Evolutionary conservation across 2,113 vertebrate species (phyloP).

Genomic region (Eptatretus burgeri): DNA sequence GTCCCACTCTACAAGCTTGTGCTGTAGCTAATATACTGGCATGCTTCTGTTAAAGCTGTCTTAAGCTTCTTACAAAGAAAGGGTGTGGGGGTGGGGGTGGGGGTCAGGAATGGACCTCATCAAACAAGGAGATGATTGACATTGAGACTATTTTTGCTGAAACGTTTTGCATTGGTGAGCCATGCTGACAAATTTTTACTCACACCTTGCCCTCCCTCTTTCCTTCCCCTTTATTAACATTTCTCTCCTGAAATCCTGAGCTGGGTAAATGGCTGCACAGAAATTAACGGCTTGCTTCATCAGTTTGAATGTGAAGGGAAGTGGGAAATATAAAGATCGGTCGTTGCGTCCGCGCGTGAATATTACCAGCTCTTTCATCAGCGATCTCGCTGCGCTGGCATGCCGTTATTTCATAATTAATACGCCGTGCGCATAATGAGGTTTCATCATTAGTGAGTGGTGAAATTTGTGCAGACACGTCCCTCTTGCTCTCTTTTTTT

Average conservation of each 20-base stretch:
- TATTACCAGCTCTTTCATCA: constrained; percentile 6
- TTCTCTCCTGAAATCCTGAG: no score
- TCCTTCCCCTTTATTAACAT: background rate
- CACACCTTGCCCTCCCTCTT: constrained; percentile 1
- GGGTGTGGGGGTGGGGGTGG: no score
- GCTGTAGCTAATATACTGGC: no score
- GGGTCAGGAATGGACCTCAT: no score
- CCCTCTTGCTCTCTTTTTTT: constrained; percentile 6
- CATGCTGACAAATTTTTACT: no score
- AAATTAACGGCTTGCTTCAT: constrained; percentile 2
- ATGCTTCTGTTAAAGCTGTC: no score
- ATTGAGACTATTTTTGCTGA: no score
- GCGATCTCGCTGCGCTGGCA: constrained; percentile 1
- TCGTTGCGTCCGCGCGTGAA: constrained; percentile 5
- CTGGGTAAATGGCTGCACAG: background rate
- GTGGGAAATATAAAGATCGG: background rate
- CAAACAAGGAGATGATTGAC: no score
- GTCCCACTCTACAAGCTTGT: no score
- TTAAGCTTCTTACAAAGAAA: no score
- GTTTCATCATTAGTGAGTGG: constrained; percentile 14
- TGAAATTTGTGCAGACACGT: constrained; percentile 19
- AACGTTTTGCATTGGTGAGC: no score
- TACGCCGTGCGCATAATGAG: constrained; percentile 6
- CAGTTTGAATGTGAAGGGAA: constrained; percentile 3
- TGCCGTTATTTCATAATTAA: constrained; percentile 7